Base-by-base conservation (phyloP, 2,888 invertebrate genomes). In the Chaetogeoica ovagalla region DNA sequence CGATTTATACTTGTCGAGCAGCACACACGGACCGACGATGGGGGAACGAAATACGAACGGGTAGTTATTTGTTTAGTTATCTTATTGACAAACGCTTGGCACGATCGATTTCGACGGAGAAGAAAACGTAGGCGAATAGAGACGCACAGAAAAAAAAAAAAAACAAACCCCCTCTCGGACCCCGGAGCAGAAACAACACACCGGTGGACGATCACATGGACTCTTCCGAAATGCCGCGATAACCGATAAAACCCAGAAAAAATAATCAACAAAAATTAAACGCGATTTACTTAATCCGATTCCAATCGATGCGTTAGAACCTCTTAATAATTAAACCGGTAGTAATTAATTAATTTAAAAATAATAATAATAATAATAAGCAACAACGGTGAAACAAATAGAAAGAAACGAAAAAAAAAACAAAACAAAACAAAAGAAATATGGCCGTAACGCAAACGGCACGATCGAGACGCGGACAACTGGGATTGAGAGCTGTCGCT, bases 401-500 rank as follows among this genome's bases (percentile, higher is more conserved):
- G 17, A 74, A 74, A 74, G 55, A 52, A n/a, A n/a, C n/a, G n/a
- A n/a, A n/a, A n/a, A n/a, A n/a, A n/a, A n/a, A 63, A 63, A 77
- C 1, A 30, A 66, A 76, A 75, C 69, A 79, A 79, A 71, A 63
- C 70, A 79, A 77, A 79, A 79, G 70, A 79, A 79, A 71, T 70
- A 79, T 70, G 70, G 79, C 79, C 79, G 79, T 79, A 71, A 71
- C 55, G 19, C 79, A 48, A 71, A 65, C 79, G 71, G 57, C 43
- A 65, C 79, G 71, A 63, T 65, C 71, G 79, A 79, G 79, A 79
- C 79, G 79, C 79, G 63, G 79, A 71, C 79, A 79, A 79, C 79
- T 79, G 79, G 79, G 79, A 79, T 79, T 71, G 79, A 79, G 79
- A 79, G 79, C 79, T 79, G 79, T 79, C 79, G 71, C 79, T 70